phyloP scores from a whole-genome alignment of 1,140 invertebrate genomes.

The Micrasema minimum region DNA sequence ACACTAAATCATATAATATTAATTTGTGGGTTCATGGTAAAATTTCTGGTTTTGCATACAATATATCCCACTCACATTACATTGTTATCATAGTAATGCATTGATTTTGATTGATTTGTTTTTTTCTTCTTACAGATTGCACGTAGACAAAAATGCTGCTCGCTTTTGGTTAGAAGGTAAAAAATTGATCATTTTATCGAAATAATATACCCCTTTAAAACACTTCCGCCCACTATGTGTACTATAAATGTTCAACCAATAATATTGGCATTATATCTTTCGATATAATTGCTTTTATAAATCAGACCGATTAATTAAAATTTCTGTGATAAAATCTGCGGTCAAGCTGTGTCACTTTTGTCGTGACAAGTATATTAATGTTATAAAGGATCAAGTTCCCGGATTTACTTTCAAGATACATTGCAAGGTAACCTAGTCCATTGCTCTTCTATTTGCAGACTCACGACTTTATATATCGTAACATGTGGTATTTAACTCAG shows the following conservation, averaged over 20 bases:
- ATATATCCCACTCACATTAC: too few species aligned
- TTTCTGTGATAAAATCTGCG: constrained; percentile 18
- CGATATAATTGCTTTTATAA: background rate
- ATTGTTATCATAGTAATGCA: too few species aligned
- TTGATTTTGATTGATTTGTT: background rate
- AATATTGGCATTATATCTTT: background rate
- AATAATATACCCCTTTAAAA: background rate
- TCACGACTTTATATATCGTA: constrained; percentile 5
- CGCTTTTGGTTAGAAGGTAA: constrained; percentile 27
- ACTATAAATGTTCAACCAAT: background rate
- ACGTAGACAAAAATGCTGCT: constrained; percentile 16
- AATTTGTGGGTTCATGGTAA: too few species aligned
- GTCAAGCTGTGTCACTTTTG: constrained; percentile 17
- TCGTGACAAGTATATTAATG: constrained; percentile 31
- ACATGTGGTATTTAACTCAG: too few species aligned
- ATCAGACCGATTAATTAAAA: constrained; percentile 28
- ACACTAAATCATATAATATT: too few species aligned
- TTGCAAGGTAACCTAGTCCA: constrained; percentile 1
- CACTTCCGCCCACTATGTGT: background rate
- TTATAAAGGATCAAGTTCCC: constrained; percentile 17
- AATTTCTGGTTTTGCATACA: too few species aligned
- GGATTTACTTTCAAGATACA: constrained; percentile 27
- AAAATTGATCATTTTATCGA: background rate
- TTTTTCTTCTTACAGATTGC: constrained; percentile 23
- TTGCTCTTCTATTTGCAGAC: constrained; percentile 4